Evolutionary conservation across 2,888 invertebrate genomes (phyloP).

Genomic region (Pristionchus japonicus): DNA sequence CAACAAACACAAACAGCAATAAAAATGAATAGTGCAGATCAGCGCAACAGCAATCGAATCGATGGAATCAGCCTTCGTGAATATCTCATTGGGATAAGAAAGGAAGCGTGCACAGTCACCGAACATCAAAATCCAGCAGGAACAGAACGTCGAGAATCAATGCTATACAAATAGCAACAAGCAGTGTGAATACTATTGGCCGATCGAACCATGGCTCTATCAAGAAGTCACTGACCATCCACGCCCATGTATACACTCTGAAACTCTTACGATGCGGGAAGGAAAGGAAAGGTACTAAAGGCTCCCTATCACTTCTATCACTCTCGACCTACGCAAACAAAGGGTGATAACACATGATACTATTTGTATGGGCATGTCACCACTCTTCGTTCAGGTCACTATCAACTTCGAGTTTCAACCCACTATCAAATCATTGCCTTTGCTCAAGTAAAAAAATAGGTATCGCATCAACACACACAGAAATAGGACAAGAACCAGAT

Average conservation of each 20-base stretch:
- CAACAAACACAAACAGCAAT: not conserved
- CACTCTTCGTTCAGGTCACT: not conserved
- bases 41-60: not conserved
- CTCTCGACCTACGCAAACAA: not conserved
- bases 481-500: too few species aligned
- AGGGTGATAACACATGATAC: not conserved
- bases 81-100: not conserved
- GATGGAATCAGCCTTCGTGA: not conserved
- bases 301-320: not conserved
- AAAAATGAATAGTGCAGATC: not conserved
- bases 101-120: not conserved
- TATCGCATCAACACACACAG: too few species aligned
- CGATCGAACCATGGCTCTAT: too few species aligned
- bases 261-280: not conserved
- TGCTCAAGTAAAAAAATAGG: too few species aligned
- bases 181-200: not conserved
- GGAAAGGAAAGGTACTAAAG: not conserved
- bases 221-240: too few species aligned
- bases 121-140: too few species aligned
- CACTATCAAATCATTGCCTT: too few species aligned
- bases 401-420: too few species aligned
- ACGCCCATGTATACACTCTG: not conserved
- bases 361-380: not conserved
- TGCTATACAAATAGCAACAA: too few species aligned
- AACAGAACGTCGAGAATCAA: too few species aligned